Evolutionary conservation across 2,113 vertebrate genomes (phyloP).

Genomic region (Rhea pennata): DNA sequence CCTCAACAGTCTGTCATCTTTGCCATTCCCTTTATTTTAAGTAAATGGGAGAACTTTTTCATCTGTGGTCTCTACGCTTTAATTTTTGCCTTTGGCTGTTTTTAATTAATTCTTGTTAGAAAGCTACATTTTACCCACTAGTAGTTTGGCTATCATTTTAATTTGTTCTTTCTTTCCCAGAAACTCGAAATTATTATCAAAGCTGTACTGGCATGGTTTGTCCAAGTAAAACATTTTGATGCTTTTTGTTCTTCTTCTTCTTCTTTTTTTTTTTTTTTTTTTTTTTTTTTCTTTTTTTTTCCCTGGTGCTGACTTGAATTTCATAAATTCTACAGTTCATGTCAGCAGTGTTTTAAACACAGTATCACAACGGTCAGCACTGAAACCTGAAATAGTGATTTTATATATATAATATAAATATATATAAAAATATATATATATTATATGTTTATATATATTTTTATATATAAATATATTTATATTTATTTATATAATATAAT

Average conservation of each 20-base stretch:
- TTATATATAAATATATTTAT: neutral
- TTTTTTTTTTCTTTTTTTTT: no score
- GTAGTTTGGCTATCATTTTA: neutral
- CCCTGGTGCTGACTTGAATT: neutral
- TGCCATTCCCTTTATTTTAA: neutral
- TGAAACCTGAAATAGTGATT: neutral
- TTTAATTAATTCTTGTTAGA: neutral
- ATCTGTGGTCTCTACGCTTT: neutral
- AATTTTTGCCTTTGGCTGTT: slow-evolving; percentile 24
- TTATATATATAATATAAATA: neutral
- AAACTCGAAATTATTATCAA: neutral
- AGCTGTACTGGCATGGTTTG: neutral
- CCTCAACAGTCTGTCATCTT: neutral
- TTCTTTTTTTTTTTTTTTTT: no score
- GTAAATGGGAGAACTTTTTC: neutral
- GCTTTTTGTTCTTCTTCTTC: neutral
- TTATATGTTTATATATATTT: no score
- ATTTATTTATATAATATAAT: no score
- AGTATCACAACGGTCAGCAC: neutral
- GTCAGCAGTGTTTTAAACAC: neutral
- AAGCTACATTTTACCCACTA: neutral
- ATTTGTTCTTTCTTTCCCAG: neutral
- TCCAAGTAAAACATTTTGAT: neutral
- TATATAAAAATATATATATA: no score
- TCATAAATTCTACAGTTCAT: neutral